Conservation (phyloP, 2,888 invertebrate genomes). For the Euspilapteryx auroguttella region DNA sequence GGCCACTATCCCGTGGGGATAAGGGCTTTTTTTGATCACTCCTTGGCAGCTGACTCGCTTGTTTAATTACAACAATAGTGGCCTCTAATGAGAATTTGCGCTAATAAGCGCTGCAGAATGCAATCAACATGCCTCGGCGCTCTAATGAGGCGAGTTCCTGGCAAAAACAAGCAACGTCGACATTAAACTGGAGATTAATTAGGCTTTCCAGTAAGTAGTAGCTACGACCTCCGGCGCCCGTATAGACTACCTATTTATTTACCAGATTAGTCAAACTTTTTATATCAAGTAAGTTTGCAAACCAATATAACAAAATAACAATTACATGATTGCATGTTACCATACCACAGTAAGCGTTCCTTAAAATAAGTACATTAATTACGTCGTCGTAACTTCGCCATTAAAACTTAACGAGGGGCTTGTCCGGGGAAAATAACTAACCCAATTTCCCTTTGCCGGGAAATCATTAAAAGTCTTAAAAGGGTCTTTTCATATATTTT, state of each 20-base stretch:
- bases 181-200: conserved; percentile 58
- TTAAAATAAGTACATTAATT: conserved; percentile 60
- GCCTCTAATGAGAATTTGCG: conserved; percentile 59
- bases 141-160: conserved; percentile 57
- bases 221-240: conserved; percentile 13
- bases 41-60: conserved; percentile 39
- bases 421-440: conserved; percentile 61
- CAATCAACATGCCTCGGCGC: conserved; percentile 58
- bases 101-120: conserved; percentile 60
- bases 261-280: too few relatives aligned
- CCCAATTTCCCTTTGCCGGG: conserved; percentile 62
- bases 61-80: conserved; percentile 62
- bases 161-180: conserved; percentile 52
- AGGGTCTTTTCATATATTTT: conserved; percentile 61
- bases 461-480: conserved; percentile 63
- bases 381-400: conserved; percentile 58
- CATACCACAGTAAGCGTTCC: conserved; percentile 23
- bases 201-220: conserved; percentile 34
- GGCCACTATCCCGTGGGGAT: conserved; percentile 17
- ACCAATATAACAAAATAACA: too few relatives aligned
- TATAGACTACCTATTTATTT: too few relatives aligned
- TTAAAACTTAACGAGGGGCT: conserved; percentile 62
- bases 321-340: not conserved
- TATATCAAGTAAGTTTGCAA: too few relatives aligned
- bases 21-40: too few relatives aligned